Base-by-base conservation (phyloP, 1,140 invertebrate species). In the Dreissena rostriformis region DNA sequence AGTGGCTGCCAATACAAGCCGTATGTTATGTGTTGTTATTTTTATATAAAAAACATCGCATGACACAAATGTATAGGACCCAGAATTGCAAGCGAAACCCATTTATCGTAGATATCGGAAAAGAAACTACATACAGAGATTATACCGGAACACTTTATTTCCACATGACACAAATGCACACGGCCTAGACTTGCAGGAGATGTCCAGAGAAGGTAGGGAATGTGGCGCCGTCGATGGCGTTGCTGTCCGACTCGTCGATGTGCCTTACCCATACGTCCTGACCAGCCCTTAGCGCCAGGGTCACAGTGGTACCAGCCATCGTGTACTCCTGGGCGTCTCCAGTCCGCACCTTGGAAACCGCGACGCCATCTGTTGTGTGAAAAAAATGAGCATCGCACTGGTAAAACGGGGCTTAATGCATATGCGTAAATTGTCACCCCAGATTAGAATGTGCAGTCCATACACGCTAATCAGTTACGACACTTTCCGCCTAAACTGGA, bases 241-340 rank as follows among this genome's bases (percentile, higher is more conserved):
- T 78, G 29, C 73, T 77, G 65, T 84, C 74, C 51, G 51, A 70
- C 49, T 84, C 82, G 11, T 28, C 8, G n/a, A 84, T 77, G 28
- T 84, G 82, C 28, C 77, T 49, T 10, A 84, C 82, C 73, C 82
- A 84, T 0, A 84, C 67, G 53, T 84, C 74, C 28, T 84, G 49
- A 2, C 82, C 67, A 0, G 73, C 74, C 28, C 19, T 57, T 55
- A 84, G 15, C 63, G 65, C 66, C 19, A 76, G 8, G 15, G 51
- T 84, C 8, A 84, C 74, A 10, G 68, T 55, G 4, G 66, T 84
- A 0, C 29, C 51, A 5, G 74, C 82, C 82, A 84, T 84, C 1
- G 73, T 57, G 39, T 57, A 84, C 12, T 77, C 10, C 7, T 2
- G 6, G 39, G 28, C 39, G 66, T 84, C 82, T 4, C 82, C 82